phyloP scores from a whole-genome alignment of 2,113 vertebrate species.

The Gadus macrocephalus region DNA sequence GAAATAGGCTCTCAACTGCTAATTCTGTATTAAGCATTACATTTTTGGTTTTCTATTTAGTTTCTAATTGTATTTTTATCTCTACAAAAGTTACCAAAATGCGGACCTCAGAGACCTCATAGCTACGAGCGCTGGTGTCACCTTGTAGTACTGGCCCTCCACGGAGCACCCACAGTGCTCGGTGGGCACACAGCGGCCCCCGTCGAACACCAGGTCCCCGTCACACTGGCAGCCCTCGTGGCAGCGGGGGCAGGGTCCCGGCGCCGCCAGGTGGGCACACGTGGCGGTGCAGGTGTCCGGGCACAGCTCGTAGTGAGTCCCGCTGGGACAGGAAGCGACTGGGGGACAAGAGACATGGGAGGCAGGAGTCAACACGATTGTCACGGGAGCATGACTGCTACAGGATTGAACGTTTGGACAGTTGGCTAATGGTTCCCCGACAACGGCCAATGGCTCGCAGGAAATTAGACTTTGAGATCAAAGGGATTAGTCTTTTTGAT shows the following conservation, averaged over 20 bases:
- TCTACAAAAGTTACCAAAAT: too few species aligned
- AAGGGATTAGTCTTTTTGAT: too few species aligned
- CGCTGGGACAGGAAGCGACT: slow-evolving; percentile 54
- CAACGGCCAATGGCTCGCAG: too few species aligned
- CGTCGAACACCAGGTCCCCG: slow-evolving; percentile 51
- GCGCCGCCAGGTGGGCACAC: slow-evolving; percentile 46
- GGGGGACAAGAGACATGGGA: neutral
- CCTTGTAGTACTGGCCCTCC: slow-evolving; percentile 49
- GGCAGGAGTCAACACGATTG: neutral
- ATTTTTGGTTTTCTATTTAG: too few species aligned
- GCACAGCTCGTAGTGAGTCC: slow-evolving; percentile 54
- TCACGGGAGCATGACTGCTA: too few species aligned
- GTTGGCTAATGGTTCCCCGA: too few species aligned
- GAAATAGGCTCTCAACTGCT: too few species aligned
- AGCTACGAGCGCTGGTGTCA: neutral
- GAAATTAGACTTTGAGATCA: too few species aligned
- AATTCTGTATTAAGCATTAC: too few species aligned
- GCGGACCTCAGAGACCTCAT: too few species aligned
- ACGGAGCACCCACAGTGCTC: slow-evolving; percentile 50
- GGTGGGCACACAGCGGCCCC: slow-evolving; percentile 46
- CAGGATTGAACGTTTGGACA: neutral
- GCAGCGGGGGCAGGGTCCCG: slow-evolving; percentile 41
- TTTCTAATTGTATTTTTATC: too few species aligned
- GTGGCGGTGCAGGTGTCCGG: slow-evolving; percentile 48
- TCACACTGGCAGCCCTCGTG: slow-evolving; percentile 68